Evolutionary conservation across 2,888 invertebrate genomes (phyloP).

Genomic region (Hypselothyrea guttata): DNA sequence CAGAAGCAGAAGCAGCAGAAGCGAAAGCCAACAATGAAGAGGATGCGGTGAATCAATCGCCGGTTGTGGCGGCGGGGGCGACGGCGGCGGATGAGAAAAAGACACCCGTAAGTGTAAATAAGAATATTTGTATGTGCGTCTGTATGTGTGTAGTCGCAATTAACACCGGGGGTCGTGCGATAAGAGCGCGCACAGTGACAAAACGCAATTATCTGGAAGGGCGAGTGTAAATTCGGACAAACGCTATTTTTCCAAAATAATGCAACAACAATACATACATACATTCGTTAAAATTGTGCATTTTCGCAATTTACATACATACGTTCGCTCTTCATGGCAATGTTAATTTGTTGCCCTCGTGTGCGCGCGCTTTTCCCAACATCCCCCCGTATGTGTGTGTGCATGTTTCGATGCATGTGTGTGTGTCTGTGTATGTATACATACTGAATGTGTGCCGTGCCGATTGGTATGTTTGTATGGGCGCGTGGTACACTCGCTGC

Average conservation of each 20-base stretch:
- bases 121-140: slow-evolving; percentile 1
- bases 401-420: slow-evolving; percentile 20
- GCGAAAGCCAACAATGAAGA: slow-evolving; percentile 38
- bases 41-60: slow-evolving; percentile 32
- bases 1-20: slow-evolving; percentile 35
- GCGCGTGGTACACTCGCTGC: slow-evolving; percentile 50
- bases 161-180: slow-evolving; percentile 73
- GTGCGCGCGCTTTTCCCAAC: slow-evolving; percentile 73
- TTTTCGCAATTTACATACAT: slow-evolving; percentile 38
- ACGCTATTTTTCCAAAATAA: slow-evolving; percentile 62
- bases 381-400: slow-evolving; percentile 34
- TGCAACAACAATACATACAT: slow-evolving; percentile 9
- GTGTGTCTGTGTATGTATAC: slow-evolving; percentile 31
- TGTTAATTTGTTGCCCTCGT: slow-evolving; percentile 64
- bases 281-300: slow-evolving; percentile 21
- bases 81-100: slow-evolving; percentile 70
- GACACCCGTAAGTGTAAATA: slow-evolving; percentile 75
- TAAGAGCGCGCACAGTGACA: slow-evolving; percentile 50
- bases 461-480: slow-evolving; percentile 40
- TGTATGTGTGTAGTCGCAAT: slow-evolving; percentile 51
- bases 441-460: slow-evolving; percentile 16
- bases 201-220: slow-evolving; percentile 46
- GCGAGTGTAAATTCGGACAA: slow-evolving; percentile 17
- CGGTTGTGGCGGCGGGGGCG: no score
- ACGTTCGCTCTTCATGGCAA: slow-evolving; percentile 52